phyloP scores from a whole-genome alignment of 2,797 vertebrate species.

The Paramormyrops hopkinsi region DNA sequence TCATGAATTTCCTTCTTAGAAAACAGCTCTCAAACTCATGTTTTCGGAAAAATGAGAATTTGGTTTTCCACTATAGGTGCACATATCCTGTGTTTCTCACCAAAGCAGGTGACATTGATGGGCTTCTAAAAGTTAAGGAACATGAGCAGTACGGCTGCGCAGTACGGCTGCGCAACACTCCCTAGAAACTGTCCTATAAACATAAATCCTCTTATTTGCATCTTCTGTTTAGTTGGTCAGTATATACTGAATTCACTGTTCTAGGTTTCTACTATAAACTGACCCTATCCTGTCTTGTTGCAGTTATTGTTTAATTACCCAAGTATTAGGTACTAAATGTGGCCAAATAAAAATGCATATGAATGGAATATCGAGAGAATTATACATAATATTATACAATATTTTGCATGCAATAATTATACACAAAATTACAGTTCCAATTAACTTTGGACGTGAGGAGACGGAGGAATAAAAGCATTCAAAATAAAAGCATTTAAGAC shows the following conservation, averaged over 20 bases:
- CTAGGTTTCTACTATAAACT: neutral
- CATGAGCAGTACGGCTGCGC: neutral
- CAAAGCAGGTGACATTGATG: neutral
- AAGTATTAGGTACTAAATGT: neutral
- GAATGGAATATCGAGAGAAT: neutral
- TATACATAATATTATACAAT: neutral
- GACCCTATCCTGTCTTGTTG: neutral
- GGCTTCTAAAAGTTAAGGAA: neutral
- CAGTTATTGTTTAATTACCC: neutral
- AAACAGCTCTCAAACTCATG: neutral
- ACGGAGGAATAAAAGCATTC: neutral
- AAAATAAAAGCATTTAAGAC: neutral
- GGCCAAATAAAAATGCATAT: neutral
- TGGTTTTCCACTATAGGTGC: neutral
- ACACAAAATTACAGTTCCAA: neutral
- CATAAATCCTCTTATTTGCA: neutral
- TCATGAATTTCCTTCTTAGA: neutral
- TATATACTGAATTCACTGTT: neutral
- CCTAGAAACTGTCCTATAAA: neutral
- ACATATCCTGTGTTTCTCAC: neutral
- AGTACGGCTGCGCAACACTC: neutral
- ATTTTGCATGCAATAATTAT: neutral
- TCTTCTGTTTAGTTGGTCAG: neutral
- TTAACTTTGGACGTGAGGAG: neutral
- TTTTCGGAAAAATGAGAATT: neutral